Evolutionary conservation across 1,140 invertebrate genomes (phyloP).

Genomic region (Drosophila busckii): DNA sequence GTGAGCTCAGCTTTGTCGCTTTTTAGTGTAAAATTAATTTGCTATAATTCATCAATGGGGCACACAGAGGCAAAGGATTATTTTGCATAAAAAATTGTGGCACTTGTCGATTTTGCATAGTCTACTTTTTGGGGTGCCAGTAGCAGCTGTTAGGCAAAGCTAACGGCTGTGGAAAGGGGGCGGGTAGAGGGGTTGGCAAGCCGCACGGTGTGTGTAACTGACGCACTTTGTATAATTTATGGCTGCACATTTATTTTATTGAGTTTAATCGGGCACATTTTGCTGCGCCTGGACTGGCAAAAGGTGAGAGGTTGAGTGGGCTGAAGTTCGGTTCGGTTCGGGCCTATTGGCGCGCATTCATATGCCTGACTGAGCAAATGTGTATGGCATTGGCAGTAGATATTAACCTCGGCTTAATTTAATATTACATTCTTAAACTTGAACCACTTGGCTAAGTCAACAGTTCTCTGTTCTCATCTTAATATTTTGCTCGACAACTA

Average conservation of each 20-base stretch:
- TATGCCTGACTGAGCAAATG: constrained; percentile 29
- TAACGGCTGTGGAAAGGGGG: neutral
- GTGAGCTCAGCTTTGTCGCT: constrained; percentile 47
- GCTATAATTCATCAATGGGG: constrained; percentile 68
- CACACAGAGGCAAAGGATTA: constrained; percentile 50
- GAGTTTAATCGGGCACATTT: constrained; percentile 68
- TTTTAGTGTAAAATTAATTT: constrained; percentile 71
- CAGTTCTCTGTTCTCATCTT: too few relatives aligned
- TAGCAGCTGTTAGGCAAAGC: neutral
- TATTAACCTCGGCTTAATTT: too few relatives aligned
- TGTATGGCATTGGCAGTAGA: neutral
- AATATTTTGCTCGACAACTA: constrained; percentile 9
- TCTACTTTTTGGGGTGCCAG: constrained; percentile 19
- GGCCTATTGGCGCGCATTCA: constrained; percentile 37
- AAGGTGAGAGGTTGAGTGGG: constrained; percentile 40
- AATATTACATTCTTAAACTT: too few relatives aligned
- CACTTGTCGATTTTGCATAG: constrained; percentile 65
- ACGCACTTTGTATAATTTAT: constrained; percentile 65
- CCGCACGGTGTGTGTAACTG: constrained; percentile 46
- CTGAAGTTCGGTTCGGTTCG: neutral
- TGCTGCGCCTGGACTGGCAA: constrained; percentile 13
- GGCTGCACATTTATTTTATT: constrained; percentile 71
- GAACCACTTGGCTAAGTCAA: too few relatives aligned
- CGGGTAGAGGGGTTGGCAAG: neutral
- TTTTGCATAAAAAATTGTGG: constrained; percentile 67